Evolutionary conservation across 2,888 invertebrate species (phyloP).

Genomic region (Drosophila melanosoma): DNA sequence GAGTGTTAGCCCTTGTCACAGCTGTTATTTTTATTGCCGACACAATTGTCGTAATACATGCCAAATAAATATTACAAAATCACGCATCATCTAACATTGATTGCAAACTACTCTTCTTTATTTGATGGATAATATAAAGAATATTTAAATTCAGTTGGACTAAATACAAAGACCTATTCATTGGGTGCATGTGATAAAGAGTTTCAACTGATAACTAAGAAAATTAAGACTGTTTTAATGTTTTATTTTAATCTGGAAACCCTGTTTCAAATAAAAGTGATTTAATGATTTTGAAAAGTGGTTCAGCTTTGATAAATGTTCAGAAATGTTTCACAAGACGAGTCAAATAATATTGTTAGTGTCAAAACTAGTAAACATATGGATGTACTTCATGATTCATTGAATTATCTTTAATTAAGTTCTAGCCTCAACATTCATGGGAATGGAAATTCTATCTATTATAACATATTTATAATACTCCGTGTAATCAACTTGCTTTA

Average conservation of each 20-base stretch:
- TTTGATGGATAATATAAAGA: not conserved
- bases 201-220: not conserved
- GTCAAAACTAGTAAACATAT: not conserved
- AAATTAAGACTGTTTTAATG: not conserved
- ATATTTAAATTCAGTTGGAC: not conserved
- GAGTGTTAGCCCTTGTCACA: slow-evolving; percentile 69
- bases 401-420: not conserved
- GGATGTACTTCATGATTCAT: not conserved
- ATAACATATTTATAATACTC: not conserved
- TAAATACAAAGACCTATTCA: not conserved
- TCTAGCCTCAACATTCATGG: not conserved
- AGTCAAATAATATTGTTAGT: not conserved
- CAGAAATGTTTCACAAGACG: not conserved
- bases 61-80: slow-evolving; percentile 38
- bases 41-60: slow-evolving; percentile 70
- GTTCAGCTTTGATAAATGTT: not conserved
- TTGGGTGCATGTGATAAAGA: not conserved
- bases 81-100: not conserved
- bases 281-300: not conserved
- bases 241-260: not conserved
- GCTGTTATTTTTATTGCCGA: slow-evolving; percentile 76
- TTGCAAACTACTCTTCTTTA: not conserved
- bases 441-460: not conserved
- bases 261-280: not conserved
- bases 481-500: not conserved